These are phyloP conservation scores for Lampris megalopsis DNA, from an alignment of 2,113 vertebrate species.

Conservation along the genomic window DNA sequence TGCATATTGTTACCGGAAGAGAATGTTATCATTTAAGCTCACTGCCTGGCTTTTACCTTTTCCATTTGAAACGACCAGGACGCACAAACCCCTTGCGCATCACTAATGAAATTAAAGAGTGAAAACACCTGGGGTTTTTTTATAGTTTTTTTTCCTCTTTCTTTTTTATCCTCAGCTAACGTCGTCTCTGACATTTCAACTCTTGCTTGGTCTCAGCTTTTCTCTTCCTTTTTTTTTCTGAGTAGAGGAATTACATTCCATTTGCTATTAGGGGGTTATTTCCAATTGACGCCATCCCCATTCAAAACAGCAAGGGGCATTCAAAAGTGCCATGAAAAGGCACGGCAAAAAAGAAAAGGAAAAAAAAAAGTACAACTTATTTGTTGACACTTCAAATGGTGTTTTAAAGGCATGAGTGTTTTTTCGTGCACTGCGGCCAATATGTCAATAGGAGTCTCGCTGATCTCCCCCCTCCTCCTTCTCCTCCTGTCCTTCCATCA, in stretches of 20 bases:
- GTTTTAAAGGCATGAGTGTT: slow-evolving; percentile 59
- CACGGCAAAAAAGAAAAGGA: slow-evolving; percentile 43
- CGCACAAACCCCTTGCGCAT: slow-evolving; percentile 44
- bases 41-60: slow-evolving; percentile 70
- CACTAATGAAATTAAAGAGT: slow-evolving; percentile 69
- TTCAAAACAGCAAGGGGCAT: slow-evolving; percentile 61
- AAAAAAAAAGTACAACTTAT: slow-evolving; percentile 48
- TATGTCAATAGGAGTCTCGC: slow-evolving; percentile 68
- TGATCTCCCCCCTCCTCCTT: slow-evolving; percentile 59
- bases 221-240: slow-evolving; percentile 49
- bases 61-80: slow-evolving; percentile 71
- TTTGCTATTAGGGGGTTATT: slow-evolving; percentile 48
- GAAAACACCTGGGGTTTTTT: slow-evolving; percentile 61
- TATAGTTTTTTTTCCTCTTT: background rate
- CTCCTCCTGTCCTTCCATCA: slow-evolving; percentile 16
- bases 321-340: slow-evolving; percentile 62
- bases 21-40: slow-evolving; percentile 74
- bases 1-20: slow-evolving; percentile 68
- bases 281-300: slow-evolving; percentile 58
- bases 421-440: slow-evolving; percentile 67
- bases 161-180: slow-evolving; percentile 33
- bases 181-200: slow-evolving; percentile 40
- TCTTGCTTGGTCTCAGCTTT: slow-evolving; percentile 39
- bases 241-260: slow-evolving; percentile 54
- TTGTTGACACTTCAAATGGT: slow-evolving; percentile 56